Base-by-base conservation (phyloP, 2,888 invertebrate species). In the Agelastica alni region DNA sequence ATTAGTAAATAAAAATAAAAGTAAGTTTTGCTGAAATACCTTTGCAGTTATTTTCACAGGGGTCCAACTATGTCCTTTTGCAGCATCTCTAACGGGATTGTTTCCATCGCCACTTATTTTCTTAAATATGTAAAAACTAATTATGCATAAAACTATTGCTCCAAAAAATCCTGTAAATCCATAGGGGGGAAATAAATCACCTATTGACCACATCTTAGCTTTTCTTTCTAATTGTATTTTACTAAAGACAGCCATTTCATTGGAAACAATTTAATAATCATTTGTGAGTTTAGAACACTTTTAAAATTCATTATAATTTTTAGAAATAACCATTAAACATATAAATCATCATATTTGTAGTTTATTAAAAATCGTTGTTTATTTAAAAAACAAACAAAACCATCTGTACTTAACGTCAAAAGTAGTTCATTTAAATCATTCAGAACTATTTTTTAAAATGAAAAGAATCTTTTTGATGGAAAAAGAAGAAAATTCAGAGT, bases 21-120 rank as follows among this genome's bases (percentile, higher is more conserved):
- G n/a, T n/a, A n/a, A n/a, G n/a, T n/a, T n/a, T n/a, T n/a, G n/a
- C n/a, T 36, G n/a, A 48, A 54, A 59, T 70, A 81, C 81, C 72
- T 77, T 79, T 1, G 78, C 74, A 41, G 76, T 73, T 37, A 75
- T 70, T 58, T 73, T 76, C 44, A 81, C 78, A 7, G 77, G 66
- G 53, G 74, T 79, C 83, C 83, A 83, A 65, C 76, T 82, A 65
- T 83, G 83, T 55, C 76, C 76, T 62, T 80, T 81, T 0, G 77
- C 75, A 31, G 75, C 74, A 66, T 80, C 81, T 65, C 80, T 73
- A 28, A 82, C 76, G 13, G 79, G 77, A 53, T 82, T 78, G 61
- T 76, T 77, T 18, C 73, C 69, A 58, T 79, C 80, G 39, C 74
- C 74, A 59, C 78, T 70, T 30, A 81, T 66, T 68, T 79, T 79